Base-by-base conservation (phyloP, 2,797 vertebrate genomes). In the Phoxinus dragarum region DNA sequence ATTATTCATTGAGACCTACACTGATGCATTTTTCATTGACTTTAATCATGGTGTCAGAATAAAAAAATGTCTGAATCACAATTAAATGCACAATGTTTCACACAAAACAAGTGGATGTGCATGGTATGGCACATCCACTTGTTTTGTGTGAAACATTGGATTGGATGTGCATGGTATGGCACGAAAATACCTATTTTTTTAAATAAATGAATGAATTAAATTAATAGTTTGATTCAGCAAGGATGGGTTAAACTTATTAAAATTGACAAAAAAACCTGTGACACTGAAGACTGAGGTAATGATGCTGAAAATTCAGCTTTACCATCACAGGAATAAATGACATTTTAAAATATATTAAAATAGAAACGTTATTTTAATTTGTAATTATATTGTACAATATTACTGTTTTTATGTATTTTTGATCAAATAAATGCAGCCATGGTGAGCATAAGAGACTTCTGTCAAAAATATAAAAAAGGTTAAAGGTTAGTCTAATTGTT, bases 31-130 rank as follows among this genome's bases (percentile, higher is more conserved):
- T 73, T 82, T 64, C 54, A 64, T 74, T n/a, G 42, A 38, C 52
- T 82, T 74, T 82, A 82, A 64, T 82, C 81, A 74, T 44, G 81
- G n/a, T 75, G n/a, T 74, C 77, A 67, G 77, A 80, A 67, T 59
- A 71, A 42, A n/a, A 19, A 12, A 16, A 52, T 31, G 21, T 71
- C 27, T 61, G 17, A 59, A 72, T 61, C 49, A 44, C 12, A 75
- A 27, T 38, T 23, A 42, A 64, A 61, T 64, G 36, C 12, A 21
- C 40, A 34, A 52, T 19, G 47, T 74, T 74, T 74, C 72, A 19
- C 7, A 31, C 42, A 47, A 4, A 52, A 74, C 27, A 34, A 3
- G n/a, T 34, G 42, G 7, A 16, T 49, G 44, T 34, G 8, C 27
- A 3, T 21, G 3, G 42, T 31, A 27, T 31, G 47, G 17, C 27